These are phyloP conservation scores for Lagorchestes hirsutus DNA, from an alignment of 2,797 vertebrate genomes.

Conservation along the genomic window DNA sequence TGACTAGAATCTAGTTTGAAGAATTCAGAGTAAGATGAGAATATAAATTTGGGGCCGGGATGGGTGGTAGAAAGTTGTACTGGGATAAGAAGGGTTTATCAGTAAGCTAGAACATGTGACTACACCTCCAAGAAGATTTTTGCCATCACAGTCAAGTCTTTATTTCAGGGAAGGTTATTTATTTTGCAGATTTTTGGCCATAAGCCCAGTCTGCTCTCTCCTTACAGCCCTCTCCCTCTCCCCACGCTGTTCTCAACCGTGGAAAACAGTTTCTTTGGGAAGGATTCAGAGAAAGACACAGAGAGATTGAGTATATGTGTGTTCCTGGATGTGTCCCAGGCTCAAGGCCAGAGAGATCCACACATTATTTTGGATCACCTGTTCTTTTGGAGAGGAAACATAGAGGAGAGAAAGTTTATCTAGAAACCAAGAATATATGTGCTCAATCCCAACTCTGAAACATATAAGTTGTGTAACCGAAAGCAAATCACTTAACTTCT, in stretches of 20 bases:
- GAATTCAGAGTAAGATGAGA: constrained; percentile 7
- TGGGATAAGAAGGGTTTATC: not conserved
- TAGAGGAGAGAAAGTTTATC: not conserved
- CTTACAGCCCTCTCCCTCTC: constrained; percentile 40
- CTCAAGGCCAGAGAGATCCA: constrained; percentile 20
- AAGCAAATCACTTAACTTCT: not conserved
- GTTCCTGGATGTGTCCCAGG: not conserved
- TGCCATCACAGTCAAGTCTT: constrained; percentile 44
- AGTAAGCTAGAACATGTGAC: constrained; percentile 1
- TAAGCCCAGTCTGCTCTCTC: constrained; percentile 35
- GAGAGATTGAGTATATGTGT: not conserved
- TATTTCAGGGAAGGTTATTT: constrained; percentile 52
- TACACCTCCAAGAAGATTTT: constrained; percentile 54
- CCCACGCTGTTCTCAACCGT: constrained; percentile 48
- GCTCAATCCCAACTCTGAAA: not conserved
- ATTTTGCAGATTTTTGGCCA: constrained; percentile 50
- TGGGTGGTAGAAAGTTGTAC: not conserved
- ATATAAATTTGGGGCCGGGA: not conserved
- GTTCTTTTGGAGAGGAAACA: not conserved
- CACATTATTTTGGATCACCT: not conserved
- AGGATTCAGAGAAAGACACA: not conserved
- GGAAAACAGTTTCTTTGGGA: constrained; percentile 1
- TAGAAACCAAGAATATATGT: not conserved
- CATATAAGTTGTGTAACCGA: not conserved
- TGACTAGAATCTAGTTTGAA: not conserved